Base-by-base conservation (phyloP, 2,888 invertebrate species). In the Tetrapedia diversipes region DNA sequence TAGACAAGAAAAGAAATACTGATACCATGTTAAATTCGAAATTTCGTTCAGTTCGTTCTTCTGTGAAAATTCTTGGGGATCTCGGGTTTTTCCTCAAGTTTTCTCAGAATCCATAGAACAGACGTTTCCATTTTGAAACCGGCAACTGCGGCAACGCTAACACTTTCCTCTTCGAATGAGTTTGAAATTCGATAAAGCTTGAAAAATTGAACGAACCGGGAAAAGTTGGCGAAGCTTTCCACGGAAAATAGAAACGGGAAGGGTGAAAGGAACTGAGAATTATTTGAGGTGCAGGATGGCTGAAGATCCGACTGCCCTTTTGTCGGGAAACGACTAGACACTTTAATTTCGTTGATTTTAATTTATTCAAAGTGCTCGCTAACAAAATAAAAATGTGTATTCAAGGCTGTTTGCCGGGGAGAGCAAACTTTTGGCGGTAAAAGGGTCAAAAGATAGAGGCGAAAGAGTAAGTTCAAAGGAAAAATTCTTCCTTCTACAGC, bases 281-380 rank as follows among this genome's bases (percentile, higher is more conserved):
- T 54, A 54, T 54, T 37, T 14, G 39, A 43, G 22, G 43, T 32
- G n/a, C 43, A 7, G 8, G 34, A 8, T 59, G 29, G 19, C 43
- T 29, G 43, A 29, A 43, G 6, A 57, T 57, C 43, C 29, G 19
- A 41, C 14, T 29, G 16, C 6, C 29, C 41, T 43, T 43, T 29
- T 19, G 29, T 29, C 41, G 32, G 4, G 7, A 3, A 32, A 22
- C 19, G 14, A 24, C 7, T 8, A 16, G 1, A 11, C 27, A 10
- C 41, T 57, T 57, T 57, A 27, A 39, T 27, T 60, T 22, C 32
- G 43, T 16, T 16, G 27, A 14, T 57, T 57, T 71, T 71, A 65
- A 71, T 71, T 71, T 24, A 43, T 65, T 59, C 49, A 43, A 54
- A 19, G 27, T 29, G 32, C 24, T 32, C n/a, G 11, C 8, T 34